Conservation (phyloP, 1,140 invertebrate species). For the Spodoptera litura region DNA sequence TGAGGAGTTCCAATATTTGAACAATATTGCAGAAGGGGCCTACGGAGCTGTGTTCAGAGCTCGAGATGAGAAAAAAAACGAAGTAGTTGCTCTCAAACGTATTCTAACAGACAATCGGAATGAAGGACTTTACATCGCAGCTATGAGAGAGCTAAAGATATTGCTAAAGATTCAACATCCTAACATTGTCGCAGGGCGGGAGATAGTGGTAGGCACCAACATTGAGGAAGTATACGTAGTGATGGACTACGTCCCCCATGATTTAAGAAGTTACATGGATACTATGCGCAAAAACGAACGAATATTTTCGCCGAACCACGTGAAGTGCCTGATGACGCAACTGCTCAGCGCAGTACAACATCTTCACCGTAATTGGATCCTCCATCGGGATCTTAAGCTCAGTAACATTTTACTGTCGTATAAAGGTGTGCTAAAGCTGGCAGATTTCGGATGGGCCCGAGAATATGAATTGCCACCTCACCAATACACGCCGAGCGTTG, state of each 20-base stretch:
- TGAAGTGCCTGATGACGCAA: constrained; percentile 98
- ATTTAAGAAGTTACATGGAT: constrained; percentile 32
- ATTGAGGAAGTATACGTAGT: constrained; percentile 93
- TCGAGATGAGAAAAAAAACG: no score
- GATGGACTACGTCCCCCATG: no score
- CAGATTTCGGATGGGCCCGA: no score
- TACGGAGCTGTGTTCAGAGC: no score
- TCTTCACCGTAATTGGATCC: constrained; percentile 99
- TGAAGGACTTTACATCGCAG: no score
- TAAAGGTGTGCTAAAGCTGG: no score
- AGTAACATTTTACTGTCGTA: constrained; percentile 97
- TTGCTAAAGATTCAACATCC: constrained; percentile 92
- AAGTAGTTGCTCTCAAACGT: no score
- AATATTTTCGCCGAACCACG: constrained; percentile 95
- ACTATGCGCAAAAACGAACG: constrained; percentile 97
- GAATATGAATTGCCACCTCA: no score
- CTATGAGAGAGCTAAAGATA: background rate
- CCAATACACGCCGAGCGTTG: no score
- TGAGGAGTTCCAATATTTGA: no score
- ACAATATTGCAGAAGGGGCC: no score
- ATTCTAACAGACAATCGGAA: no score
- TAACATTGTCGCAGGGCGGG: constrained; percentile 98
- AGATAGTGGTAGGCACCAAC: constrained; percentile 99
- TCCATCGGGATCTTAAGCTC: constrained; percentile 99
- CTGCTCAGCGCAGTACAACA: constrained; percentile 96